Base-by-base conservation (phyloP, 2,797 vertebrate genomes). In the Rhincodon typus region DNA sequence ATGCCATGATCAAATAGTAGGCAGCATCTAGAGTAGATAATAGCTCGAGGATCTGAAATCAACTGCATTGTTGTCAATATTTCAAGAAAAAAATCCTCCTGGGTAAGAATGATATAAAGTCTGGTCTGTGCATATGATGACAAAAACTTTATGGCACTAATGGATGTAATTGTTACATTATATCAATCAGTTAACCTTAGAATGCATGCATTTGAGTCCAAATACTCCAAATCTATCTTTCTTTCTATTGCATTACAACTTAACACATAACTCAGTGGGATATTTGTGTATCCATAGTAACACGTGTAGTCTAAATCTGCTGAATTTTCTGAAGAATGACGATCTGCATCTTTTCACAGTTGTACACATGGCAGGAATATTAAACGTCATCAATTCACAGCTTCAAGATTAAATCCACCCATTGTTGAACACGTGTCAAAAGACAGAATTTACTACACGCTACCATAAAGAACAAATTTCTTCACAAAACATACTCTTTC, bases 321-420 rank as follows among this genome's bases (percentile, higher is more conserved):
- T 69, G n/a, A 42, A 93, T 69, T 93, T 93, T 42, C 34, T 93
- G n/a, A 69, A 93, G 90, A 67, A 23, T 93, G n/a, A 93, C 38
- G 62, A 23, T 69, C n/a, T 67, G 66, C 90, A 69, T 42, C 8
- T 69, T 67, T 69, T 93, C 90, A 93, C n/a, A 42, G 25, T 50
- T 69, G 62, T 0, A 69, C 66, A 93, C 62, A 69, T 42, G 34
- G 38, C 21, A 93, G 3, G 23, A 93, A 93, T 23, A 21, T 66
- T 66, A 57, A 66, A 38, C 15, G 6, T 66, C 13, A 23, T 62
- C 34, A 91, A 66, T 23, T 66, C 88, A 38, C 77, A 6, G n/a
- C 30, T 38, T 34, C 90, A 67, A 67, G 57, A 62, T 62, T 13
- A 90, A 90, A 90, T 67, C n/a, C 66, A 67, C 17, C 3, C 62